Conservation (phyloP, 2,888 invertebrate genomes). For the Netelia inedita region DNA sequence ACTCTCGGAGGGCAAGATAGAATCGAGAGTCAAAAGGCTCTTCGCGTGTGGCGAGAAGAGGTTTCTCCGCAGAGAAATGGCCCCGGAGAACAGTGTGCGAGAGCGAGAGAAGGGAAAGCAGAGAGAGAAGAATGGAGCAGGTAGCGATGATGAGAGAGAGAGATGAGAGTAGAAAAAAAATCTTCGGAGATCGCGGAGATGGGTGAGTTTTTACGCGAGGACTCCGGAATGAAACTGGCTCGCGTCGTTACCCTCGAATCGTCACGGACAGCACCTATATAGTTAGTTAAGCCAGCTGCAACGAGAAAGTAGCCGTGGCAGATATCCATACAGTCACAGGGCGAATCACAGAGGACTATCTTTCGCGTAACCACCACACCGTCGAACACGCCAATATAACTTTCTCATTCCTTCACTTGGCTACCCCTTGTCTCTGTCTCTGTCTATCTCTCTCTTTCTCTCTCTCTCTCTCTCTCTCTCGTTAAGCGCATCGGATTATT, state of each 20-base stretch:
- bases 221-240: constrained; percentile 76
- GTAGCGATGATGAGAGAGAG: constrained; percentile 33
- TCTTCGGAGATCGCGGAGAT: constrained; percentile 41
- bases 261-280: constrained; percentile 64
- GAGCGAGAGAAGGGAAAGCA: constrained; percentile 60
- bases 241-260: constrained; percentile 78
- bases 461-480: constrained; percentile 67
- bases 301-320: constrained; percentile 6
- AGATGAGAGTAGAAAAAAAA: constrained; percentile 23
- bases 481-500: constrained; percentile 80
- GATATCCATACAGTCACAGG: not conserved
- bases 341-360: constrained; percentile 26
- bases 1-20: constrained; percentile 69
- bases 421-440: no score
- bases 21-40: constrained; percentile 71
- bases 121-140: constrained; percentile 42
- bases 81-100: constrained; percentile 47
- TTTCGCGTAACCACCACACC: constrained; percentile 62
- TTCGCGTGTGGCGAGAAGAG: constrained; percentile 61
- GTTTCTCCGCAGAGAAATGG: constrained; percentile 52
- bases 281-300: constrained; percentile 55
- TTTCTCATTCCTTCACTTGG: constrained; percentile 63
- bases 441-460: constrained; percentile 66
- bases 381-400: constrained; percentile 48
- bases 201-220: constrained; percentile 75